Conservation (phyloP, 2,113 vertebrate species). For the Pseudonaja textilis region DNA sequence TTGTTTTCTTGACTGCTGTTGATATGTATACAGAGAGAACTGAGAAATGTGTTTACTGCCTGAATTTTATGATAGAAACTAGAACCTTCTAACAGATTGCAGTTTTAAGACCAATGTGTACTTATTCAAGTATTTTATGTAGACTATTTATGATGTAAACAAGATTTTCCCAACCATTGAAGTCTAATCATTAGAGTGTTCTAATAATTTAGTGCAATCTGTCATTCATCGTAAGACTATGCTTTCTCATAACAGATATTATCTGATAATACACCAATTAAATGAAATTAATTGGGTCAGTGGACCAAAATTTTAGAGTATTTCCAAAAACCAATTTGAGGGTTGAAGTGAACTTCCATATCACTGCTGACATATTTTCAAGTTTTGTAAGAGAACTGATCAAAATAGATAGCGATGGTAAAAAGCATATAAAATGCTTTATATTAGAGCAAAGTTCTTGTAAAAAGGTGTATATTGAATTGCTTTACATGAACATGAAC, state of each 20-base stretch:
- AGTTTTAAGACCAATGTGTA: background rate
- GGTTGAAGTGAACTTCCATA: background rate
- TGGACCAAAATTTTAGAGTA: background rate
- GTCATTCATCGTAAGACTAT: background rate
- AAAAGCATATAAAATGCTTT: background rate
- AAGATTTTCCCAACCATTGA: background rate
- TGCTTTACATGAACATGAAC: background rate
- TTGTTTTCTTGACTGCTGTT: background rate
- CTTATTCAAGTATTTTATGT: background rate
- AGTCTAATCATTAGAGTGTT: background rate
- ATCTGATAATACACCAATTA: background rate
- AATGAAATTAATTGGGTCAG: background rate
- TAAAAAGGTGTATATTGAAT: background rate
- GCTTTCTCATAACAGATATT: background rate
- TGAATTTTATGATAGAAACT: background rate
- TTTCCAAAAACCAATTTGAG: background rate
- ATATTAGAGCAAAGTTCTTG: background rate
- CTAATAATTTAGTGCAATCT: background rate
- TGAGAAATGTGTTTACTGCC: background rate
- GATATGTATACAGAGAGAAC: conserved; percentile 19
- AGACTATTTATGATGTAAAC: background rate
- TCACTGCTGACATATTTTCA: background rate
- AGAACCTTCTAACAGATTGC: background rate
- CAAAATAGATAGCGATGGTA: background rate
- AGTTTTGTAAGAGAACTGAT: background rate